Evolutionary conservation across 2,113 vertebrate genomes (phyloP).

Genomic region (Urocolius indicus): DNA sequence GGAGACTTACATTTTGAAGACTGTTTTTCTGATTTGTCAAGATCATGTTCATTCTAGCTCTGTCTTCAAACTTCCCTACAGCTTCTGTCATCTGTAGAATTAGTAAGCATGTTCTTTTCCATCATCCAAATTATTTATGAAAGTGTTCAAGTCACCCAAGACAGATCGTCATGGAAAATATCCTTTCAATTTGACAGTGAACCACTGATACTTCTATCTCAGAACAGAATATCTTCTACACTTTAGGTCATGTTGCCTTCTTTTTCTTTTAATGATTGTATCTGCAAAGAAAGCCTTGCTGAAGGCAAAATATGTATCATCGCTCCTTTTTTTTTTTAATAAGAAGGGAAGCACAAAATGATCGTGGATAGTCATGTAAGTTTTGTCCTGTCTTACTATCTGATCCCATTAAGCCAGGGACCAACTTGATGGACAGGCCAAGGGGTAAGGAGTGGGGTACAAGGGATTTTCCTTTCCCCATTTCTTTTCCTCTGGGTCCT

Average conservation of each 20-base stretch:
- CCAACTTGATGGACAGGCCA: background rate
- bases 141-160: background rate
- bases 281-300: background rate
- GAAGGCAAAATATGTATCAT: background rate
- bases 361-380: background rate
- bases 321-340: background rate
- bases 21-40: background rate
- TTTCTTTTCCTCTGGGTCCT: background rate
- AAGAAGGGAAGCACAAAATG: background rate
- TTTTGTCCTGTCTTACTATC: background rate
- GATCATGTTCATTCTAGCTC: background rate
- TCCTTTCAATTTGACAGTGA: constrained; percentile 8
- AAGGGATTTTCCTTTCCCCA: background rate
- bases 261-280: background rate
- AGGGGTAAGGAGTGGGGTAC: background rate
- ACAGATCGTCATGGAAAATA: constrained; percentile 15
- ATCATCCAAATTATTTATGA: constrained; percentile 23
- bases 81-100: constrained; percentile 43
- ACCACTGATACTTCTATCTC: background rate
- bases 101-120: constrained; percentile 25
- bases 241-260: background rate
- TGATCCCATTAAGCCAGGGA: background rate
- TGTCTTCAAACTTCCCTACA: constrained; percentile 3
- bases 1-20: background rate
- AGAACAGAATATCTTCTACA: background rate